Evolutionary conservation across 2,888 invertebrate species (phyloP), one percentile per base, ranked within the genome.

Genomic region (Chironomus riparius): DNA sequence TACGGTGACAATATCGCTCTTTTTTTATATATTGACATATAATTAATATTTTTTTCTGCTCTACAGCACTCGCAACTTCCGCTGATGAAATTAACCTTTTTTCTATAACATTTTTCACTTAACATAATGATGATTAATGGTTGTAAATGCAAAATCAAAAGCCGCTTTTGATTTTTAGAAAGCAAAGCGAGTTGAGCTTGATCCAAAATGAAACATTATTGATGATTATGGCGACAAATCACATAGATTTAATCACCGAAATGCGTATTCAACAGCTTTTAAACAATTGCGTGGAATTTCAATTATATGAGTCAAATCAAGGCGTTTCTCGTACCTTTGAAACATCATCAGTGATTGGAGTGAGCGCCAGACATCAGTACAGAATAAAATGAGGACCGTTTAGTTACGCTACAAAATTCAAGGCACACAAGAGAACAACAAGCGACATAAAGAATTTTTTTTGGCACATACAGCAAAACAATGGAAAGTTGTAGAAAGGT

Each of bases 391-490:
- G 62, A 65, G 13, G 38, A 68, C 3, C 73, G 21, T 74, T 74
- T 74, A 47, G 73, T 74, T 61, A 56, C 72, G 72, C 72, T 38
- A 70, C 70, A 47, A 21, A 10, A 15, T 47, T 12, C n/a, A 69
- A 47, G 47, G 10, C 21, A 22, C 50, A 70, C 24, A 50, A 72
- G 62, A 72, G 28, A 15, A 56, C 28, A 56, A 13, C n/a, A n/a
- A n/a, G n/a, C n/a, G n/a, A n/a, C n/a, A 62, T 68, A 38, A 10
- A 15, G 10, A 70, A 47, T n/a, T 13, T 13, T 61, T 61, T 22
- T 21, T 12, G 62, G 22, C 22, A 21, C 13, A 10, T 18, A 7
- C 22, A 2, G 2, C 62, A 4, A 4, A 10, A 50, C 13, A 50
- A 50, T 28, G 28, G 28, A 28, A 28, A 28, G 4, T 28, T 28